Evolutionary conservation across 2,113 vertebrate genomes (phyloP).

Genomic region (Murina feae): DNA sequence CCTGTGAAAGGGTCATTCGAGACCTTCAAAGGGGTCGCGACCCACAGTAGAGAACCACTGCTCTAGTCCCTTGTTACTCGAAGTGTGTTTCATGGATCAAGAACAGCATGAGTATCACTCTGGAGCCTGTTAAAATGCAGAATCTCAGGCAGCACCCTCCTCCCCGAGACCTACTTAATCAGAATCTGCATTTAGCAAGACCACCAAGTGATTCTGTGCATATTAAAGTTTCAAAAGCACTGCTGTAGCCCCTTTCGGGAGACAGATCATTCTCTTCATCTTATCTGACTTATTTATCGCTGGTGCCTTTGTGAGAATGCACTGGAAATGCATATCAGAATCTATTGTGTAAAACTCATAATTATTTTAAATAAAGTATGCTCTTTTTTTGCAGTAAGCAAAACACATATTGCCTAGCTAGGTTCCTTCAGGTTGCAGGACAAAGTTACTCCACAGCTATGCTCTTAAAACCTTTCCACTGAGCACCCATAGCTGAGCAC

Average conservation of each 20-base stretch:
- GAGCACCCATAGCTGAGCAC: not conserved
- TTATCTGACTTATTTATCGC: not conserved
- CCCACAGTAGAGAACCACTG: too few species aligned
- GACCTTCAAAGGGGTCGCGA: too few species aligned
- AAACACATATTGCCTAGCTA: not conserved
- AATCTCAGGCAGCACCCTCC: not conserved
- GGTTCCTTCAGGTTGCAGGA: not conserved
- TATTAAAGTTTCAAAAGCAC: not conserved
- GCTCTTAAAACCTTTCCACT: not conserved
- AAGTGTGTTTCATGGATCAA: not conserved
- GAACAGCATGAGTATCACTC: not conserved
- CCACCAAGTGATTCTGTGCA: not conserved
- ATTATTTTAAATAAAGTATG: not conserved
- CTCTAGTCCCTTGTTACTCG: not conserved
- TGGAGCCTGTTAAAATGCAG: not conserved
- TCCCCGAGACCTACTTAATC: not conserved
- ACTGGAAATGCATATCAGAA: not conserved
- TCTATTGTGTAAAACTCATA: not conserved
- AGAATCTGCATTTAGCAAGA: not conserved
- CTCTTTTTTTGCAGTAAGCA: not conserved
- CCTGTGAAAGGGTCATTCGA: too few species aligned
- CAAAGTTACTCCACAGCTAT: not conserved
- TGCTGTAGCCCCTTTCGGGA: not conserved
- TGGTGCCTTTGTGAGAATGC: not conserved
- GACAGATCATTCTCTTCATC: not conserved